These are phyloP conservation scores for Oscheius sp. DNA, from an alignment of 2,888 invertebrate species.

Conservation along the genomic window DNA sequence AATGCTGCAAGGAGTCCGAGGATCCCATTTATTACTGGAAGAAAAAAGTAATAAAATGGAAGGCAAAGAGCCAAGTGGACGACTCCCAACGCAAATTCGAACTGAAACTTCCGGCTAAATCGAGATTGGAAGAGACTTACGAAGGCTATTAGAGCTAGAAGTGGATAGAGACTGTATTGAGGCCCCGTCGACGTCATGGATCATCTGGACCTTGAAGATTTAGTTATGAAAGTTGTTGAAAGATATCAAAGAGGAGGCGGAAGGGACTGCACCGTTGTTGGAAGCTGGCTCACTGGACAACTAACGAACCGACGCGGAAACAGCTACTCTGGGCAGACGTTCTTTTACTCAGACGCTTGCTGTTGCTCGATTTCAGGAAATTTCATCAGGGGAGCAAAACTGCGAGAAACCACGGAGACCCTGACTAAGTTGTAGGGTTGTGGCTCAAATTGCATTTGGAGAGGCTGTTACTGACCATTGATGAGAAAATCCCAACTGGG, in stretches of 20 bases:
- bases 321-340: neutral
- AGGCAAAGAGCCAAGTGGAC: constrained; percentile 63
- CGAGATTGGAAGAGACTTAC: constrained; percentile 51
- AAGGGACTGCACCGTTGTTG: constrained; percentile 15
- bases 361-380: neutral
- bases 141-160: constrained; percentile 60
- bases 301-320: constrained; percentile 22
- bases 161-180: constrained; percentile 62
- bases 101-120: neutral
- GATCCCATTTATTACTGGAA: constrained; percentile 59
- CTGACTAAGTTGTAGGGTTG: constrained; percentile 1
- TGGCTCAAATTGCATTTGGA: constrained; percentile 19
- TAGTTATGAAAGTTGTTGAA: neutral
- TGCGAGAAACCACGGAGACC: neutral
- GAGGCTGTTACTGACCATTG: constrained; percentile 19
- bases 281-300: neutral
- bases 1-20: constrained; percentile 59
- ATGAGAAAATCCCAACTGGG: constrained; percentile 3
- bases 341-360: neutral
- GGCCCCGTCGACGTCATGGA: constrained; percentile 57
- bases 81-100: constrained; percentile 58
- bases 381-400: neutral
- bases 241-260: neutral
- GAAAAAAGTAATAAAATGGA: constrained; percentile 58
- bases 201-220: neutral